Percentiles rank a stretch among this genome's conserved stretches.
Evolutionary conservation across 2,888 invertebrate genomes (phyloP).

Genomic region (Chloroclysta siterata): DNA sequence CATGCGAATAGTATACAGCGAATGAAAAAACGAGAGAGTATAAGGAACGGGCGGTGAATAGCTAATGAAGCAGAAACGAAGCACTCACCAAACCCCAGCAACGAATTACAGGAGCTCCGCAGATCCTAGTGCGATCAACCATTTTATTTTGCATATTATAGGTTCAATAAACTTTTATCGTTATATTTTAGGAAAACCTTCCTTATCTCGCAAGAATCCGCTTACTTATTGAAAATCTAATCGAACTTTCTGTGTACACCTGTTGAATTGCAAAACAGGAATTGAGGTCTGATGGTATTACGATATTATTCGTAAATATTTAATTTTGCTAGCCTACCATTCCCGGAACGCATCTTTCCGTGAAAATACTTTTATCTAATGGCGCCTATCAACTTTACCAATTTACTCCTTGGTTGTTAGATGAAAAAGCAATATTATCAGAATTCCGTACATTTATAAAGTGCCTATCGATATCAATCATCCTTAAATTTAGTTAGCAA

Average conservation of each 20-base stretch:
- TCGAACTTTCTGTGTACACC: slow-evolving; percentile 45
- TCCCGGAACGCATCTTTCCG: slow-evolving; percentile 27
- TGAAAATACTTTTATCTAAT: slow-evolving; percentile 17
- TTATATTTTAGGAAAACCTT: slow-evolving; percentile 52
- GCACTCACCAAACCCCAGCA: slow-evolving; percentile 47
- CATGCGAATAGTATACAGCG: slow-evolving; percentile 19
- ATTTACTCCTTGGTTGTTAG: slow-evolving; percentile 17
- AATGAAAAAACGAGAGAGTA: slow-evolving; percentile 43
- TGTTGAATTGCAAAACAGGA: slow-evolving; percentile 47
- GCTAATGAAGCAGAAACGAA: slow-evolving; percentile 62
- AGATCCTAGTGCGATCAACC: slow-evolving; percentile 54
- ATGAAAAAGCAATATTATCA: slow-evolving; percentile 21
- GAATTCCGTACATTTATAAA: slow-evolving; percentile 9
- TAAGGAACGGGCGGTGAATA: slow-evolving; percentile 48
- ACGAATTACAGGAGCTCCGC: slow-evolving; percentile 49
- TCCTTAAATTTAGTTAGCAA: slow-evolving; percentile 4
- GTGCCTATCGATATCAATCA: slow-evolving; percentile 14
- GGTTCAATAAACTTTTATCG: slow-evolving; percentile 58
- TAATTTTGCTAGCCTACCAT: slow-evolving; percentile 42
- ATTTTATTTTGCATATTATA: slow-evolving; percentile 61
- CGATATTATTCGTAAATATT: slow-evolving; percentile 45
- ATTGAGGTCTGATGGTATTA: slow-evolving; percentile 46
- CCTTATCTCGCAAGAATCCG: slow-evolving; percentile 49
- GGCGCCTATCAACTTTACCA: slow-evolving; percentile 15
- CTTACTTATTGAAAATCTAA: slow-evolving; percentile 54